Conservation (phyloP, 2,113 vertebrate species). For the Pollachius pollachius region DNA sequence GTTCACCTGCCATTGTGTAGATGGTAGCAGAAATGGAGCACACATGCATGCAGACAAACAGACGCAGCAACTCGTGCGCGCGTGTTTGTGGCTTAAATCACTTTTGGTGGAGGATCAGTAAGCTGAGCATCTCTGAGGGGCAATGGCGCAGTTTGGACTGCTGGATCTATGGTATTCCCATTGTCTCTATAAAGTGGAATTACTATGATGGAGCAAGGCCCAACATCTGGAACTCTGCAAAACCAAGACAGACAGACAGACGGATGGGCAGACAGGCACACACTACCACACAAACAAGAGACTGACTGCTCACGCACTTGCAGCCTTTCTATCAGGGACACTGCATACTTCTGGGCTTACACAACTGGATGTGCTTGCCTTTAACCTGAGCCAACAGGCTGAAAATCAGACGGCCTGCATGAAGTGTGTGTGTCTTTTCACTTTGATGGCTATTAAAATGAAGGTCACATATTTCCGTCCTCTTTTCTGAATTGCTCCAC, state of each 20-base stretch:
- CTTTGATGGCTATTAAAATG: background rate
- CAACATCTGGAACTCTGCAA: slow-evolving; percentile 4
- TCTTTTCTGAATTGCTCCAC: background rate
- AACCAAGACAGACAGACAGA: background rate
- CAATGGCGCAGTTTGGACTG: too few species aligned
- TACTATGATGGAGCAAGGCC: background rate
- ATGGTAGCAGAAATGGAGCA: background rate
- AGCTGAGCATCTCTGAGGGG: too few species aligned
- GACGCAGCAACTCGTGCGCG: too few species aligned
- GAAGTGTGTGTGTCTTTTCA: background rate
- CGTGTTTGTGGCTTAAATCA: background rate
- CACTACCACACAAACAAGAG: background rate
- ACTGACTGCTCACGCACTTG: background rate
- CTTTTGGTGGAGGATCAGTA: background rate
- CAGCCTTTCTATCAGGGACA: background rate
- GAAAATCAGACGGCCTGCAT: background rate
- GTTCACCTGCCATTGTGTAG: slow-evolving; percentile 12
- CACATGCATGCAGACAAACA: background rate
- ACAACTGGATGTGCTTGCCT: background rate
- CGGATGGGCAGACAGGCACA: background rate
- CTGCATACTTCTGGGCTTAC: slow-evolving; percentile 15
- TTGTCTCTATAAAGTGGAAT: too few species aligned
- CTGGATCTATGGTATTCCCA: too few species aligned
- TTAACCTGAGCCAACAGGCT: background rate
- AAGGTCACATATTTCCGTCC: background rate